phyloP scores from a whole-genome alignment of 2,888 invertebrate species.

The Maniola hyperantus region DNA sequence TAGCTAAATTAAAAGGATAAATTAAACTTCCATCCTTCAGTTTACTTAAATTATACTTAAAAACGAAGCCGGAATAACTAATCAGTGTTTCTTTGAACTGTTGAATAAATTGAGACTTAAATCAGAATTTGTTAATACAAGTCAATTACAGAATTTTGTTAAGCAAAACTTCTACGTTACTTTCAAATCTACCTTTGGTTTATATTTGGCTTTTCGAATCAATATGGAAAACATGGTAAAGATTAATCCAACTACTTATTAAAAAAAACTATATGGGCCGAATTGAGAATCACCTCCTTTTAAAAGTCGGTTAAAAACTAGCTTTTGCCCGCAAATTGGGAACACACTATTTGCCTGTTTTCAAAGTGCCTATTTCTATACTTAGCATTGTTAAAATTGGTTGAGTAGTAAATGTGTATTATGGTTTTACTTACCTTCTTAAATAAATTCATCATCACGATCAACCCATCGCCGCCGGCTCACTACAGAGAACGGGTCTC shows the following conservation, averaged over 20 bases:
- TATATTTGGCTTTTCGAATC: background rate
- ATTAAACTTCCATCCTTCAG: background rate
- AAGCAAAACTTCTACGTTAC: background rate
- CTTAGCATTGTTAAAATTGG: too few relatives aligned
- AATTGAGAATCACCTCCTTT: too few relatives aligned
- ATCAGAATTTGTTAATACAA: constrained; percentile 1
- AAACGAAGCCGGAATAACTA: background rate
- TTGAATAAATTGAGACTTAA: constrained; percentile 11
- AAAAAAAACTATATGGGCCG: too few relatives aligned
- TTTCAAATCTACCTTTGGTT: background rate
- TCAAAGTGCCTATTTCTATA: too few relatives aligned
- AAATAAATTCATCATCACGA: too few relatives aligned
- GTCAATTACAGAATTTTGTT: background rate
- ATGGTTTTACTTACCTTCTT: too few relatives aligned
- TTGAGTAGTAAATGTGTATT: too few relatives aligned
- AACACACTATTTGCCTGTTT: too few relatives aligned
- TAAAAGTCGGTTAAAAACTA: too few relatives aligned
- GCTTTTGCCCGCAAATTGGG: too few relatives aligned
- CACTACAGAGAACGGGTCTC: too few relatives aligned
- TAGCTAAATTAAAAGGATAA: background rate
- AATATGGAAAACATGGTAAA: background rate
- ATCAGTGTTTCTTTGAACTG: constrained; percentile 8
- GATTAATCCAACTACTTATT: background rate
- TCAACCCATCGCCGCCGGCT: too few relatives aligned
- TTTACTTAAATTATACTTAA: background rate